A percentile compares a stretch with the other conserved stretches of the same genome.
These are phyloP conservation scores for Acrossocheilus wenchowensis DNA, from an alignment of 2,797 vertebrate species.

Conservation along the genomic window DNA sequence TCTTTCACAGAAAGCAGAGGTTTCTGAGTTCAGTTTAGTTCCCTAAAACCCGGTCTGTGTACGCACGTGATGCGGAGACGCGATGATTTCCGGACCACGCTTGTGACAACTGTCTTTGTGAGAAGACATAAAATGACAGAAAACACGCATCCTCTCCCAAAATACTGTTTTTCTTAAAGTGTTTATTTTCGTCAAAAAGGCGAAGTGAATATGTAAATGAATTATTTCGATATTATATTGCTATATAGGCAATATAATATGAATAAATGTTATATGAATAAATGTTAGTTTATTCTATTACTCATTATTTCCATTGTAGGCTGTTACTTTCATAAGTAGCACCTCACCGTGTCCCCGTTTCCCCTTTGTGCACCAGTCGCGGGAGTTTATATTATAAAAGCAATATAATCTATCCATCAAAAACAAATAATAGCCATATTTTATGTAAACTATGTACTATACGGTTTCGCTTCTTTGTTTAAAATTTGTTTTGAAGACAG, in stretches of 20 bases:
- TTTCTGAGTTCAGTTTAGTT: slow-evolving; percentile 70
- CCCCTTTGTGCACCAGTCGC: neutral
- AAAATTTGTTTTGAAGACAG: slow-evolving; percentile 38
- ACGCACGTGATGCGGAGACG: slow-evolving; percentile 7
- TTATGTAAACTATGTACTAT: neutral
- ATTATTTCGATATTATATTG: neutral
- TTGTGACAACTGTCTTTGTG: neutral
- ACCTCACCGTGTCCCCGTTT: neutral
- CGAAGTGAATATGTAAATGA: neutral
- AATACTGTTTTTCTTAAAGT: neutral
- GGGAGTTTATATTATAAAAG: neutral
- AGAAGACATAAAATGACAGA: neutral
- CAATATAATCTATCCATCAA: neutral
- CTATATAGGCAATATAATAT: too few species aligned
- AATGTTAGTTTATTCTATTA: neutral
- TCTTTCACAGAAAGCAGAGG: slow-evolving; percentile 72
- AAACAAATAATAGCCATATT: neutral
- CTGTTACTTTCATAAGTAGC: neutral
- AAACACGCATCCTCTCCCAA: neutral
- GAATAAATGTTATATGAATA: too few species aligned
- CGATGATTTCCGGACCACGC: slow-evolving; percentile 4
- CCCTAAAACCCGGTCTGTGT: slow-evolving; percentile 12
- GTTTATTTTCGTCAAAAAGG: neutral
- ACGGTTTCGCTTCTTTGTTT: slow-evolving; percentile 17
- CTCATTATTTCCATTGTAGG: neutral